A percentile compares a stretch with the other conserved stretches of the same genome.
Conservation (phyloP, 2,113 vertebrate genomes). For the Nanorana parkeri region DNA sequence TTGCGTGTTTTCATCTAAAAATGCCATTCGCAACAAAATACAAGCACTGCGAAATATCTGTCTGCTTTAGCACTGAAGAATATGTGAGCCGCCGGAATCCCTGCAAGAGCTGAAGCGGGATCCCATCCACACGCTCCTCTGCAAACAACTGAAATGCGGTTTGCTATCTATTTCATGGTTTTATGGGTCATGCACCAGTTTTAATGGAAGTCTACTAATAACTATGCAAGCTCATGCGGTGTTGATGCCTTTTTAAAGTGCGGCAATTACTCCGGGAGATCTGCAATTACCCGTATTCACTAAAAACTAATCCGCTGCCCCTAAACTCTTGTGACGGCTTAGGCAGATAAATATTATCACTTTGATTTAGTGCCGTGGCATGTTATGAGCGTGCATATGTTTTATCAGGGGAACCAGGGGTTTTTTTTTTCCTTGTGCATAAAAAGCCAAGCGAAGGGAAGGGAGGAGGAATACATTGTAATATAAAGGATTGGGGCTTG, state of each 20-base stretch:
- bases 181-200: slow-evolving; percentile 54
- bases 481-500: too few relatives aligned
- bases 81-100: too few relatives aligned
- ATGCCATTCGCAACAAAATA: too few relatives aligned
- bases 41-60: too few relatives aligned
- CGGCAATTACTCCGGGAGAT: slow-evolving; percentile 31
- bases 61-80: too few relatives aligned
- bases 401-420: slow-evolving; percentile 6
- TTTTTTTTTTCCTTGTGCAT: background rate
- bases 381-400: slow-evolving; percentile 26
- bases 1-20: too few relatives aligned
- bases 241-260: slow-evolving; percentile 48
- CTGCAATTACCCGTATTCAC: slow-evolving; percentile 48
- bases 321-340: slow-evolving; percentile 30
- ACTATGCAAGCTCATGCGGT: slow-evolving; percentile 49
- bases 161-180: slow-evolving; percentile 52
- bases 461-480: background rate
- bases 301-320: slow-evolving; percentile 50
- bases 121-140: background rate
- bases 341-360: slow-evolving; percentile 40
- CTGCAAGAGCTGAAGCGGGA: too few relatives aligned
- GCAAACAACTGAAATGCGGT: slow-evolving; percentile 17
- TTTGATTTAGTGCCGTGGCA: slow-evolving; percentile 12
- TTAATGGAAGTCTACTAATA: slow-evolving; percentile 57
- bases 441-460: background rate